phyloP scores from a whole-genome alignment of 2,797 vertebrate genomes.

The Champsocephalus esox region DNA sequence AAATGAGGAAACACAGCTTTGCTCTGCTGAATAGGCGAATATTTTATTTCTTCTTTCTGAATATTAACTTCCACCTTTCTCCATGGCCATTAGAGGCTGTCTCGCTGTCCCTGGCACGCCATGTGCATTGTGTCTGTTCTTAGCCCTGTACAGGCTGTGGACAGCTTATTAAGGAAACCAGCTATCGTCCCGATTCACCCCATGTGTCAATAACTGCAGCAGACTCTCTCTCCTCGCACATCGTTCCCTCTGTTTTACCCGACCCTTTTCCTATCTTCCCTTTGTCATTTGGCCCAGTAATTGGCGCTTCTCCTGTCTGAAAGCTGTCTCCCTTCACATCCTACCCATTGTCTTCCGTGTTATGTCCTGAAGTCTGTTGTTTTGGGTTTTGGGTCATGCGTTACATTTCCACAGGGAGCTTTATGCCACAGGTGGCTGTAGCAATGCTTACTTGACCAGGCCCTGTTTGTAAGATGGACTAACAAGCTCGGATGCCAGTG shows the following conservation, averaged over 20 bases:
- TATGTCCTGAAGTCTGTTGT: constrained; percentile 38
- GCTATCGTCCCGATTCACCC: constrained; percentile 42
- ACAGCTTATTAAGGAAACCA: constrained; percentile 66
- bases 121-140: constrained; percentile 48
- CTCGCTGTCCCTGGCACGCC: constrained; percentile 32
- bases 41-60: constrained; percentile 40
- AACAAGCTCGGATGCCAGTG: constrained; percentile 67
- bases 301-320: constrained; percentile 46
- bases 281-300: constrained; percentile 55
- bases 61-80: constrained; percentile 35
- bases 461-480: constrained; percentile 50
- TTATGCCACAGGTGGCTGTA: constrained; percentile 30
- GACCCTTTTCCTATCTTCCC: constrained; percentile 32
- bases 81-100: constrained; percentile 56
- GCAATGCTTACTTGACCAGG: constrained; percentile 38
- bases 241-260: constrained; percentile 16
- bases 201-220: constrained; percentile 48
- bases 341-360: constrained; percentile 13
- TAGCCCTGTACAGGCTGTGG: constrained; percentile 38
- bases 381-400: constrained; percentile 30
- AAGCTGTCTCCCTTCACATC: constrained; percentile 20
- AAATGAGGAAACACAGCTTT: constrained; percentile 33
- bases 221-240: constrained; percentile 23
- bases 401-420: constrained; percentile 36
- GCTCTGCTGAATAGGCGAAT: constrained; percentile 12